Evolutionary conservation across 1,140 invertebrate species (phyloP).

Genomic region (Apis florea): DNA sequence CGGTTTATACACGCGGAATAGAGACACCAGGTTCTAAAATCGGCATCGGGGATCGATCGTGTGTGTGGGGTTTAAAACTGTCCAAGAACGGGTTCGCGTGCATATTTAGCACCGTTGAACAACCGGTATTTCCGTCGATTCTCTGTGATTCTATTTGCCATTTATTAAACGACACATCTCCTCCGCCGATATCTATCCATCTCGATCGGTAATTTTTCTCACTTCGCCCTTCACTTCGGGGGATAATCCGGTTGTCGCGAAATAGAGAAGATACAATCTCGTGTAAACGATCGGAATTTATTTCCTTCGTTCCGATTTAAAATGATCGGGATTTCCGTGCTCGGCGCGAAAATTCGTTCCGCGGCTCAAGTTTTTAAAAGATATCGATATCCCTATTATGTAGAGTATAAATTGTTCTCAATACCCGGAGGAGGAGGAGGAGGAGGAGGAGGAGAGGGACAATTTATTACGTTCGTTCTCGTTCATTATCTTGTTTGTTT

Average conservation of each 20-base stretch:
- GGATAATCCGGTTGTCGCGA: conserved; percentile 32
- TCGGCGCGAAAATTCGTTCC: neutral
- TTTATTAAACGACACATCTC: conserved; percentile 45
- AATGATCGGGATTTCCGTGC: neutral
- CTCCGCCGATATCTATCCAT: conserved; percentile 14
- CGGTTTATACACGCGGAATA: neutral
- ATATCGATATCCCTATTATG: neutral
- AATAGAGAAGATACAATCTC: conserved; percentile 14
- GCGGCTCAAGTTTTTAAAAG: neutral
- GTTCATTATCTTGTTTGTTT: conserved; percentile 32
- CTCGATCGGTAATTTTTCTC: conserved; percentile 11
- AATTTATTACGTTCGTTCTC: conserved; percentile 14
- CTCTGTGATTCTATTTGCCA: conserved; percentile 25
- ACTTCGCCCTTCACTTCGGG: neutral
- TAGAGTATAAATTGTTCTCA: conserved; percentile 11
- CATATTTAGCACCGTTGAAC: conserved; percentile 20
- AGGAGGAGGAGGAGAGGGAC: no score
- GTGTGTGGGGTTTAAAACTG: conserved; percentile 1
- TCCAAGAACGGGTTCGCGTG: neutral
- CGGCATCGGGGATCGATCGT: neutral
- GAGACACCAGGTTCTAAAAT: neutral
- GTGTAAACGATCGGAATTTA: conserved; percentile 1
- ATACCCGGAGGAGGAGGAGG: no score
- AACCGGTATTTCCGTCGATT: conserved; percentile 25
- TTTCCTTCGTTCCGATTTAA: neutral